These are phyloP conservation scores for Microtus montanus DNA, from an alignment of 2,113 vertebrate genomes.

Conservation along the genomic window DNA sequence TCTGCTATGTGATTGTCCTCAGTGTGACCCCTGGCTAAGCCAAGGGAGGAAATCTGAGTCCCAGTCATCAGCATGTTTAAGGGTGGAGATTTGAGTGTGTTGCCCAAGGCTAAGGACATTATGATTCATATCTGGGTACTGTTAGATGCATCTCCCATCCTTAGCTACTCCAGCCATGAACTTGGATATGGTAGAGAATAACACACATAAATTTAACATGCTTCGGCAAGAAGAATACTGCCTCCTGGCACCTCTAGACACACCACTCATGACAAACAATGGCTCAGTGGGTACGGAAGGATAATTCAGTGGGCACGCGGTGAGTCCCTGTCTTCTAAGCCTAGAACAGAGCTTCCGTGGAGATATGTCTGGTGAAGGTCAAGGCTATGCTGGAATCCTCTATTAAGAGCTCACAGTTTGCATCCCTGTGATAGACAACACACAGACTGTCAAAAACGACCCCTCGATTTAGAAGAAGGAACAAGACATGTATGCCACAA, in stretches of 20 bases:
- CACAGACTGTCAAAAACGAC: not conserved
- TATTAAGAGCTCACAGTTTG: not conserved
- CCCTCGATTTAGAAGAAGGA: not conserved
- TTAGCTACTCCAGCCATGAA: not conserved
- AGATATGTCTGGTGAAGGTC: not conserved
- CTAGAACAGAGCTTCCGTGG: not conserved
- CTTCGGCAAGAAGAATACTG: not conserved
- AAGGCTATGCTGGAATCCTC: not conserved
- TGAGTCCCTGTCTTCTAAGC: not conserved
- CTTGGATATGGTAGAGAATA: not conserved
- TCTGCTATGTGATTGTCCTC: not conserved
- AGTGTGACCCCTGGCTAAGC: not conserved
- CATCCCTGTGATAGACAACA: not conserved
- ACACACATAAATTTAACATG: not conserved
- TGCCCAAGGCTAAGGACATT: not conserved
- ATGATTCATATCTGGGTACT: not conserved
- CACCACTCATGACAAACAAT: not conserved
- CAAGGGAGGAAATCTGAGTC: not conserved
- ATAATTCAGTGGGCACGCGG: not conserved
- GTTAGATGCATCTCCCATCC: not conserved
- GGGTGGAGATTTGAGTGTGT: not conserved
- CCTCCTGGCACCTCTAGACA: not conserved
- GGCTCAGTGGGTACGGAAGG: not conserved
- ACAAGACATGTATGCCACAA: not conserved
- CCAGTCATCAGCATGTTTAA: not conserved